phyloP scores from a whole-genome alignment of 2,888 invertebrate species.

The Pyrrhosoma nymphula region DNA sequence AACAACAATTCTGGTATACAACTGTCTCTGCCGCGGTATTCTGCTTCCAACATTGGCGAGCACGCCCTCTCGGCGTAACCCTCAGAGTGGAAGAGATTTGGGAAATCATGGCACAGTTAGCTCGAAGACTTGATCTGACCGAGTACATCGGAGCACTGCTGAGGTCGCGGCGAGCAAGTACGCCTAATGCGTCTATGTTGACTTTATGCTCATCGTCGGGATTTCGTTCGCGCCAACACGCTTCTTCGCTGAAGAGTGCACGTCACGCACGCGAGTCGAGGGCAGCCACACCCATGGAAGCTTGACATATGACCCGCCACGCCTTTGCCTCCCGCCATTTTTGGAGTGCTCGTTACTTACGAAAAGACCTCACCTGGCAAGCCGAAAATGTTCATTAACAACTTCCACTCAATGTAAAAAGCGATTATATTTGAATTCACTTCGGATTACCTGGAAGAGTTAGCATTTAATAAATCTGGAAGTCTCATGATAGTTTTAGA shows the following conservation, averaged over 20 bases:
- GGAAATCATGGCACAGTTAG: neutral
- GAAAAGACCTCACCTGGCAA: too few species aligned
- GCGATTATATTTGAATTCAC: too few species aligned
- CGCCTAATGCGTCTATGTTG: conserved; percentile 11
- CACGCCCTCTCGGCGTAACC: too few species aligned
- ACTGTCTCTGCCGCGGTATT: too few species aligned
- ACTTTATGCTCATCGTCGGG: neutral
- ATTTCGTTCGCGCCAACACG: neutral
- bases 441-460: too few species aligned
- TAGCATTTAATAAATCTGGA: too few species aligned
- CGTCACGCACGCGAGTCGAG: neutral
- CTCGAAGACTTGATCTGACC: neutral
- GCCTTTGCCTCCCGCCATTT: neutral
- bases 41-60: too few species aligned
- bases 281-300: neutral
- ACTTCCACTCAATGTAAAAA: too few species aligned
- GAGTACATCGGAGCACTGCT: neutral
- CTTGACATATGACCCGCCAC: neutral
- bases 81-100: neutral
- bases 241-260: neutral
- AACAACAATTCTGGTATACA: too few species aligned
- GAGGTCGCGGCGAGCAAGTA: neutral
- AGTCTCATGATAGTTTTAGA: too few species aligned
- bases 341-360: neutral
- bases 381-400: too few species aligned